These are phyloP conservation scores for Rhabdomys dilectus DNA, from an alignment of 2,113 vertebrate species.

Conservation along the genomic window DNA sequence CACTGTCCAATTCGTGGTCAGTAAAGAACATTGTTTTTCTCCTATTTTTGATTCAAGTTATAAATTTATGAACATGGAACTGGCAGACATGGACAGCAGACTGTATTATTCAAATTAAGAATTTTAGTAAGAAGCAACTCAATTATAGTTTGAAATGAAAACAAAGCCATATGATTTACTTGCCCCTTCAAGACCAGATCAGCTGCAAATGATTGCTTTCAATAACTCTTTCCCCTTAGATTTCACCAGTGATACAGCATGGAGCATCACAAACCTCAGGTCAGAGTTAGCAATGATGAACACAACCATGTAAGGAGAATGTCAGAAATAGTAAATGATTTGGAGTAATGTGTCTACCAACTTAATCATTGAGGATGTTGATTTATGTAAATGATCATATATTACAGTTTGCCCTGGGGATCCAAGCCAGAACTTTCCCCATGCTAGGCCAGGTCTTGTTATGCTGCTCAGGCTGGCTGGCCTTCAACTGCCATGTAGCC, in stretches of 20 bases:
- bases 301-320: neutral
- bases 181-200: neutral
- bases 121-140: constrained; percentile 20
- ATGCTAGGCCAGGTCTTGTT: neutral
- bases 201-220: constrained; percentile 26
- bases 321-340: neutral
- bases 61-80: neutral
- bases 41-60: neutral
- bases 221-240: neutral
- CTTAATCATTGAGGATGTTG: constrained; percentile 44
- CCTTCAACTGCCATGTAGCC: neutral
- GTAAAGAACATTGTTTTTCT: neutral
- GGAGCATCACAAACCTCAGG: constrained; percentile 46
- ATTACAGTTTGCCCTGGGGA: neutral
- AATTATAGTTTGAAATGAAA: constrained; percentile 56
- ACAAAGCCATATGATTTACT: constrained; percentile 24
- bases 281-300: constrained; percentile 3
- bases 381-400: neutral
- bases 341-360: neutral
- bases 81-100: neutral
- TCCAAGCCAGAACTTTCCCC: neutral
- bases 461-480: neutral
- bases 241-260: neutral
- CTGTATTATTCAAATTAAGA: neutral
- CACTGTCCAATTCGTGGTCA: neutral